A percentile compares a stretch with the other conserved stretches of the same genome.
phyloP scores from a whole-genome alignment of 2,888 invertebrate genomes.

The Dynastes maya region DNA sequence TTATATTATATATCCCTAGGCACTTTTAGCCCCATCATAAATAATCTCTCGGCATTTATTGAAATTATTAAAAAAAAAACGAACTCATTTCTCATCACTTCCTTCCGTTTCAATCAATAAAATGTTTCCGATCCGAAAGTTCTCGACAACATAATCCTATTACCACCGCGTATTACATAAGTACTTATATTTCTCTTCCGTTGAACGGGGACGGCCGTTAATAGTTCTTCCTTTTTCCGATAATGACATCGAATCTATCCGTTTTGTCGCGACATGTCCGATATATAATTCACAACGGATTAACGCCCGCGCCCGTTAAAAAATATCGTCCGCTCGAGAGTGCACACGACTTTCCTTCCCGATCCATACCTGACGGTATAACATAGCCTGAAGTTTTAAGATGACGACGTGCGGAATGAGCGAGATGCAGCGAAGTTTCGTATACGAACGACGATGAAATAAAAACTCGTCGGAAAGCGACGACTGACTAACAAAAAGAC shows the following conservation, averaged over 20 bases:
- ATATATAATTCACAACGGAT: constrained; percentile 26
- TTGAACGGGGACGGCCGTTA: neutral
- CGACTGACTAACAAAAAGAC: neutral
- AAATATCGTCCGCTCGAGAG: constrained; percentile 18
- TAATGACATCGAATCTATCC: constrained; percentile 13
- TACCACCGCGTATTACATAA: neutral
- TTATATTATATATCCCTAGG: too few species aligned
- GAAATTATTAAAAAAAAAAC: too few species aligned
- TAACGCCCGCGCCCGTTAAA: constrained; percentile 7
- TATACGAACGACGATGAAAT: neutral
- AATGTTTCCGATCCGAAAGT: neutral
- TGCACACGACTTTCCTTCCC: neutral
- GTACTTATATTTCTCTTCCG: neutral
- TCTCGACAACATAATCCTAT: neutral
- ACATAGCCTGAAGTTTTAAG: neutral
- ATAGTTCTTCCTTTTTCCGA: neutral
- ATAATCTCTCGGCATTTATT: too few species aligned
- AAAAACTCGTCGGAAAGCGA: neutral
- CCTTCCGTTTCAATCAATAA: neutral
- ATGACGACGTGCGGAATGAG: neutral
- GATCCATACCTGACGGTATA: too few species aligned
- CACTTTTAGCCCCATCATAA: too few species aligned
- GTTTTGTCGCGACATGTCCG: constrained; percentile 31
- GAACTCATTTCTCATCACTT: too few species aligned
- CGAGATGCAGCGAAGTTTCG: neutral